A percentile compares a stretch with the other conserved stretches of the same genome.
Evolutionary conservation across 2,888 invertebrate genomes (phyloP).

Genomic region (Caenorhabditis sinica): DNA sequence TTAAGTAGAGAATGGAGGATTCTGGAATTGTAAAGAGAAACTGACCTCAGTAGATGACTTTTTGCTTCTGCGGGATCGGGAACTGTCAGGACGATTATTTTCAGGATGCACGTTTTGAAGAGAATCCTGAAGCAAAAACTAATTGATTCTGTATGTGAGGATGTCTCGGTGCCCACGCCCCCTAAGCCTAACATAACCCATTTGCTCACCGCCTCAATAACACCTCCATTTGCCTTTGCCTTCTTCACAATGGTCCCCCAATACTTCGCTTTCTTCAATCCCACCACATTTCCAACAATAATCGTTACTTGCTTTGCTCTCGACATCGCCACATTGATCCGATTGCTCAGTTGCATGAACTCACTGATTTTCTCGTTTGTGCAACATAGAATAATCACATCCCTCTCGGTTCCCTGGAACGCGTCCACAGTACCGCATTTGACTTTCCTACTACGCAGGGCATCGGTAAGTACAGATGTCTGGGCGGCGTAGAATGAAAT

Average conservation of each 20-base stretch:
- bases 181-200: too few species aligned
- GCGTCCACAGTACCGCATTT: conserved; percentile 42
- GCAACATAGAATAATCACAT: conserved; percentile 35
- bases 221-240: conserved; percentile 1
- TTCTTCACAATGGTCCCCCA: conserved; percentile 22
- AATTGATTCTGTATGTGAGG: too few species aligned
- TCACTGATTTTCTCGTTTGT: conserved; percentile 29
- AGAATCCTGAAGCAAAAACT: too few species aligned
- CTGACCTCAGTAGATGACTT: too few species aligned
- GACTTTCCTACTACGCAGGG: not conserved
- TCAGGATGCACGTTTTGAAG: too few species aligned
- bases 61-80: too few species aligned
- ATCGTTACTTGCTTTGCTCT: conserved; percentile 33
- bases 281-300: conserved; percentile 27
- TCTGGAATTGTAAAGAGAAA: too few species aligned
- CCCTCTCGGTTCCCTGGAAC: conserved; percentile 38
- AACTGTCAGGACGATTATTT: too few species aligned
- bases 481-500: conserved; percentile 41
- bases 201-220: not conserved
- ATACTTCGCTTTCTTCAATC: conserved; percentile 15
- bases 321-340: conserved; percentile 43
- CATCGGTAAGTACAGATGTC: conserved; percentile 28
- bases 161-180: too few species aligned
- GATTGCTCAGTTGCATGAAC: conserved; percentile 28
- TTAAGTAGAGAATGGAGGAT: too few species aligned